A percentile compares a stretch with the other conserved stretches of the same genome.
These are phyloP conservation scores for Liolophura sinensis DNA, from an alignment of 1,140 invertebrate species.

Conservation along the genomic window DNA sequence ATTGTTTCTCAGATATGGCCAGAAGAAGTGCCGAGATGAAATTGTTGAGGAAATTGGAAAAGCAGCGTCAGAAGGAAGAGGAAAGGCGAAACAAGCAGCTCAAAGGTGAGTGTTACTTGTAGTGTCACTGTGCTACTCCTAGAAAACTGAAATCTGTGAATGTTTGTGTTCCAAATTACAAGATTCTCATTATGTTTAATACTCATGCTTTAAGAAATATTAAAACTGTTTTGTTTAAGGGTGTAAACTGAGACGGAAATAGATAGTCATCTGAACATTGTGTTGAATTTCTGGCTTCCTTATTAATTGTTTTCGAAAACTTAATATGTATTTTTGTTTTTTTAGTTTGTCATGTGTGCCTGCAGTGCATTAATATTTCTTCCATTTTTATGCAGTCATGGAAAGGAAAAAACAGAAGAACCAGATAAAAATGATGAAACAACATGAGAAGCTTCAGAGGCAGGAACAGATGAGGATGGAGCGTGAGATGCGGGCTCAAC, in stretches of 20 bases:
- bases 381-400: slow-evolving; percentile 24
- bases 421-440: slow-evolving; percentile 68
- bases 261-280: too few relatives aligned
- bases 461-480: slow-evolving; percentile 77
- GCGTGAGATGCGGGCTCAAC: slow-evolving; percentile 74
- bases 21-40: slow-evolving; percentile 53
- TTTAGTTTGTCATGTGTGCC: too few relatives aligned
- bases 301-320: too few relatives aligned
- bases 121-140: background rate
- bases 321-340: too few relatives aligned
- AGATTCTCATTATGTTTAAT: background rate
- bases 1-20: slow-evolving; percentile 44
- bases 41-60: slow-evolving; percentile 58
- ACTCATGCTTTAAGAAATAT: too few relatives aligned
- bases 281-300: too few relatives aligned
- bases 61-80: slow-evolving; percentile 61
- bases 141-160: background rate
- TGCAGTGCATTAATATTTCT: too few relatives aligned
- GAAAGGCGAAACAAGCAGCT: slow-evolving; percentile 67
- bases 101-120: slow-evolving; percentile 39
- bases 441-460: slow-evolving; percentile 77
- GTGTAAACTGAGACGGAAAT: too few relatives aligned
- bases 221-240: too few relatives aligned
- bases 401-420: slow-evolving; percentile 56
- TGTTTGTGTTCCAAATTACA: background rate